Evolutionary conservation across 2,888 invertebrate species (phyloP), one percentile per base, ranked within the genome.

Genomic region (Cremastobaeus sp.): DNA sequence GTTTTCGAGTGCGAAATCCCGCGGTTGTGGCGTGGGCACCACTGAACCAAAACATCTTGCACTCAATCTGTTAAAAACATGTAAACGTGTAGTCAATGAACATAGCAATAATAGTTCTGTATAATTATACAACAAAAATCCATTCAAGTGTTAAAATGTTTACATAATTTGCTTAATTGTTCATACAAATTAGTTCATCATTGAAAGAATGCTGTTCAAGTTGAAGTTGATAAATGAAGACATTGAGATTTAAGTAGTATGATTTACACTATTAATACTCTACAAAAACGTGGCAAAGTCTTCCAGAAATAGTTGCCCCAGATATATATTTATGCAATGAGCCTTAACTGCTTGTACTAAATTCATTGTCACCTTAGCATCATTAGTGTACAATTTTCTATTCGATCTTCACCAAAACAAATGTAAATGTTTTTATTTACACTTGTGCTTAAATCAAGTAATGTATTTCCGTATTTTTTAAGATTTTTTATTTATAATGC

Each of bases 1-100:
- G 89, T 96, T 96, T 84, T 90, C 88, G 5, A 95, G 90, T 3
- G 88, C 87, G 82, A 93, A 92, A 75, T 95, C 94, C 18, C 91
- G 89, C 11, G 95, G 86, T 77, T 91, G 91, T 28, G 91, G 88
- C 48, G 92, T 89, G 30, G 92, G 91, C 9, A 95, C 91, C 37
- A 95, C 90, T 62, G 92, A 92, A 50, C 91, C 90, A 55, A 92
- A 80, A 77, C 89, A 89, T 84, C 92, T 89, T 80, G 85, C 83
- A 17, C 86, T 82, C 39, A 88, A 78, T 80, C 89, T 90, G 74
- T 62, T 81, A 57, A 43, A 15, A 39, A 21, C 47, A 25, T 25
- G 25, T 25, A 8, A 25, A 5, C 25, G 8, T 25, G 8, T 25
- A 8, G 8, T 25, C 25, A 25, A 25, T 25, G 25, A 25, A 5